Conservation (phyloP, 2,113 vertebrate species). For the Tachysurus vachellii region DNA sequence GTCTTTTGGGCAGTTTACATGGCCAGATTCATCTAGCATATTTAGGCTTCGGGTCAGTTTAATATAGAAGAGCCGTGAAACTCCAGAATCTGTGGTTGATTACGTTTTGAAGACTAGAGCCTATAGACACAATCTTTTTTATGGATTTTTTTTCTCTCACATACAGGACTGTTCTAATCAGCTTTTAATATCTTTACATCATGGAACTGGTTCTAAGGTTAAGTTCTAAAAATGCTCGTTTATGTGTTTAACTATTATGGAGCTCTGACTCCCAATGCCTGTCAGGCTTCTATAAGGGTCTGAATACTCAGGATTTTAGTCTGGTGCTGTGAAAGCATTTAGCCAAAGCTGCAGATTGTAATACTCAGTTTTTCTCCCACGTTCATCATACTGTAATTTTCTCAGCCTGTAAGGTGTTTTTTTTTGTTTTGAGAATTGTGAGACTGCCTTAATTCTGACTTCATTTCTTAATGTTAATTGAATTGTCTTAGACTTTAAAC, state of each 20-base stretch:
- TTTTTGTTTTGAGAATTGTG: not conserved
- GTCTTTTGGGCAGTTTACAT: not conserved
- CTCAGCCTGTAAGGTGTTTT: not conserved
- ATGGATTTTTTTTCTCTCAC: no score
- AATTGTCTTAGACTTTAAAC: not conserved
- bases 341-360: not conserved
- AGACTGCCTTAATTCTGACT: not conserved
- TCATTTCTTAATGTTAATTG: not conserved
- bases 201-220: not conserved
- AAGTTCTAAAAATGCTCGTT: not conserved
- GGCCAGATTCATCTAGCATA: no score
- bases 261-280: not conserved
- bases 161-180: not conserved
- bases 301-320: not conserved
- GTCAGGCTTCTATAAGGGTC: not conserved
- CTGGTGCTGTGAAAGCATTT: not conserved
- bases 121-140: not conserved
- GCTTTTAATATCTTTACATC: no score
- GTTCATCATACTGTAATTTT: not conserved
- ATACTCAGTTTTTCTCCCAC: not conserved
- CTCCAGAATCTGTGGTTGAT: no score
- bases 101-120: not conserved
- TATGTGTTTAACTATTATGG: not conserved
- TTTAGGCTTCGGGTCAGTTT: not conserved
- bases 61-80: not conserved